Evolutionary conservation across 1,140 invertebrate genomes (phyloP).

Genomic region (Pantala flavescens): DNA sequence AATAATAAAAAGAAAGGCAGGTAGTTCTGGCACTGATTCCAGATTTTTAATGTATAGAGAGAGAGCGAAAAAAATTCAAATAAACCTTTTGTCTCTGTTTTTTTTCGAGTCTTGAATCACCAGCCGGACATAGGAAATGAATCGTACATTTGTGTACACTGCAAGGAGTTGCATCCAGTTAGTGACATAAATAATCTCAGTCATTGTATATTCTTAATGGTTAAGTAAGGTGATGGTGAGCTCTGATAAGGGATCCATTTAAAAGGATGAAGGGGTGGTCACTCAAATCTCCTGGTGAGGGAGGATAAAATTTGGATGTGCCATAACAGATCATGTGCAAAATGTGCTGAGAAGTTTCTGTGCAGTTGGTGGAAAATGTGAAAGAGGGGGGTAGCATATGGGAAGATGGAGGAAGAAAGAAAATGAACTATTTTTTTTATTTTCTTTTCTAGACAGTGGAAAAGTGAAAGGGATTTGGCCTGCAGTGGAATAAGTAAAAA

Average conservation of each 20-base stretch:
- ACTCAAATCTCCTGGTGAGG: no score
- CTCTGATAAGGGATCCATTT: no score
- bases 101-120: not conserved
- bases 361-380: not conserved
- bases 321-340: not conserved
- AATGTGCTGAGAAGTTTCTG: not conserved
- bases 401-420: not conserved
- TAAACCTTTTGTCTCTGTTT: not conserved
- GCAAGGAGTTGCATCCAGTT: not conserved
- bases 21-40: not conserved
- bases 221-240: no score
- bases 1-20: not conserved
- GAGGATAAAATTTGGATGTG: not conserved
- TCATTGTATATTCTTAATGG: no score
- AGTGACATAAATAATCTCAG: no score
- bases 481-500: not conserved
- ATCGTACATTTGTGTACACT: not conserved
- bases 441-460: not conserved
- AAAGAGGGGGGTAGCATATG: not conserved
- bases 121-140: not conserved
- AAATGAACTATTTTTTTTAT: slow-evolving; percentile 11
- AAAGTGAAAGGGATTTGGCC: not conserved
- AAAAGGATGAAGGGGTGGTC: no score
- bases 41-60: not conserved
- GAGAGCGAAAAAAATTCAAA: not conserved